Conservation (phyloP, 2,797 vertebrate genomes). For the Cossypha polioptera region DNA sequence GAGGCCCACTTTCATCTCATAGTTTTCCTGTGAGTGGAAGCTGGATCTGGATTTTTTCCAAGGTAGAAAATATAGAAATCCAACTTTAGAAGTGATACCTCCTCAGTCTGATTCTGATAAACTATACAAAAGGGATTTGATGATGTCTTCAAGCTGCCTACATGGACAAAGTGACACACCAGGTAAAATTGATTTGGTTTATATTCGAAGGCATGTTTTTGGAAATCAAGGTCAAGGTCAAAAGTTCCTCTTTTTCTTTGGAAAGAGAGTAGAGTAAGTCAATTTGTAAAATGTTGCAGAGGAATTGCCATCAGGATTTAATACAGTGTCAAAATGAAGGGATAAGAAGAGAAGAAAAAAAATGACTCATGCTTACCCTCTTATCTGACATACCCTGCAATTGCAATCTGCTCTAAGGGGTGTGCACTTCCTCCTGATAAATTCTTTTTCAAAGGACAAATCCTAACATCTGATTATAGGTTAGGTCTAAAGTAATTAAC, state of each 20-base stretch:
- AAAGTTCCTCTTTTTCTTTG: background rate
- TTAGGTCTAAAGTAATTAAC: background rate
- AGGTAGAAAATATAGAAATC: background rate
- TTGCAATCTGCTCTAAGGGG: background rate
- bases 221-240: background rate
- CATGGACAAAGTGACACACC: background rate
- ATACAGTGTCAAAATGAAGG: background rate
- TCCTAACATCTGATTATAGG: background rate
- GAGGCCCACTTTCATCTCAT: background rate
- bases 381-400: conserved; percentile 14
- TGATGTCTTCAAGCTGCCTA: background rate
- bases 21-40: background rate
- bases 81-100: background rate
- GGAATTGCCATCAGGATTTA: background rate
- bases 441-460: conserved; percentile 8
- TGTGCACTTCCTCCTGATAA: background rate
- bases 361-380: background rate
- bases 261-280: background rate
- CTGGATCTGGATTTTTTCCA: background rate
- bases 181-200: background rate
- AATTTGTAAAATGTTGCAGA: background rate
- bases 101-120: background rate
- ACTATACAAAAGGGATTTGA: background rate
- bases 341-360: background rate
- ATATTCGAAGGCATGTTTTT: background rate